Percentiles rank a stretch among this genome's conserved stretches.
Conservation (phyloP, 2,888 invertebrate species). For the Byasa hedistus region DNA sequence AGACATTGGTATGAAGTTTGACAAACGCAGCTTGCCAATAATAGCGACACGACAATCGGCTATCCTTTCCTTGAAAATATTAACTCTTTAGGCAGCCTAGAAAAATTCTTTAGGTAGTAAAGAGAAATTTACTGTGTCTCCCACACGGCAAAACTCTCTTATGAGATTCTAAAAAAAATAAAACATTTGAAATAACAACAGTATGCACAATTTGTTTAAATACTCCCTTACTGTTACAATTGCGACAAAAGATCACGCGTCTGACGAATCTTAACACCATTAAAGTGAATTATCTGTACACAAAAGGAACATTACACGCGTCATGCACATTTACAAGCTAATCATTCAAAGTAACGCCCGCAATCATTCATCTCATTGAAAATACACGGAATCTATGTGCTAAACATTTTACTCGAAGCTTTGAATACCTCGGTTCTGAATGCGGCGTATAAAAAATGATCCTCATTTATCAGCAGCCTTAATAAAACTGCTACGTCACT, state of each 20-base stretch:
- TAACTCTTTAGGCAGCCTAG: too few species aligned
- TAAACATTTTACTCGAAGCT: constrained; percentile 18
- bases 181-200: too few species aligned
- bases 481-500: constrained; percentile 29
- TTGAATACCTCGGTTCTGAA: constrained; percentile 20
- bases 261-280: too few species aligned
- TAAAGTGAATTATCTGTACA: neutral
- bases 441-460: constrained; percentile 24
- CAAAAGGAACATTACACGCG: constrained; percentile 16
- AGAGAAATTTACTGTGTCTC: too few species aligned
- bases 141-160: too few species aligned
- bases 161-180: too few species aligned
- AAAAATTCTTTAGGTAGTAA: too few species aligned
- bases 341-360: constrained; percentile 4
- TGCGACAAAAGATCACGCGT: neutral
- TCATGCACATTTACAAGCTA: constrained; percentile 9
- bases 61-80: too few species aligned
- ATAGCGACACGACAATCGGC: too few species aligned
- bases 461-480: constrained; percentile 22
- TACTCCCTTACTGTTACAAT: constrained; percentile 2
- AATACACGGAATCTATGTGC: constrained; percentile 7
- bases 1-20: too few species aligned
- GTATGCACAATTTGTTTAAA: too few species aligned
- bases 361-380: constrained; percentile 16
- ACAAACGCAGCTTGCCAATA: too few species aligned